Evolutionary conservation across 2,113 vertebrate species (phyloP), one percentile per base, ranked within the genome.

Genomic region (Pimephales promelas): DNA sequence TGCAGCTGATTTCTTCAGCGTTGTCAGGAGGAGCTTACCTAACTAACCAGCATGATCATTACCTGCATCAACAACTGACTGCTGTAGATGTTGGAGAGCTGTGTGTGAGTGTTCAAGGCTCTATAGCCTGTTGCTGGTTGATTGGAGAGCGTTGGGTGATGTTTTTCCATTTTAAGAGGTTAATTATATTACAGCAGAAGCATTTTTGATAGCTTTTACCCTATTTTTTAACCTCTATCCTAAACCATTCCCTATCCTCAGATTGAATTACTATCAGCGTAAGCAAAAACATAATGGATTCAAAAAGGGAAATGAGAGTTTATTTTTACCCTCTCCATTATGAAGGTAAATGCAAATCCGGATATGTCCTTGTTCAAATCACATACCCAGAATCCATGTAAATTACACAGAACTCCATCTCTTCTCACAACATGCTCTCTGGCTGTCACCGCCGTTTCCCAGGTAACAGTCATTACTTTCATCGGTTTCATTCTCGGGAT

Each of bases 381-480:
- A 26, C 73, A 20, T 28, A 36, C 43, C 49, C 40, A 24, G 10
- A 68, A 52, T 75, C 31, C 47, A 47, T 1, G 2, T 47, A 64
- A 64, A 59, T 64, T 36, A 49, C 36, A 31, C 79, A 13, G 20
- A 18, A 31, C 36, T 77, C 79, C 36, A 10, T 11, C n/a, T 36
- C 26, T 22, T 47, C 34, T 64, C 16, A 49, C 59, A 47, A 24
- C 52, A 62, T 66, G 72, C 61, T 70, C 47, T 73, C 49, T 9
- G 56, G 3, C 71, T 54, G 64, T 74, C 64, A 28, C 82, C 54
- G 22, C 10, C 31, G 79, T 88, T 85, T 83, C 86, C 87, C 80
- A 83, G 86, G 87, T 85, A 89, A 89, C 87, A 64, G 71, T 82
- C 73, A 82, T 85, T 87, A 79, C 68, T 64, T 85, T 81, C 71